Percentiles rank a stretch among this genome's conserved stretches.
phyloP scores from a whole-genome alignment of 2,888 invertebrate species.

The Carabus problematicus region DNA sequence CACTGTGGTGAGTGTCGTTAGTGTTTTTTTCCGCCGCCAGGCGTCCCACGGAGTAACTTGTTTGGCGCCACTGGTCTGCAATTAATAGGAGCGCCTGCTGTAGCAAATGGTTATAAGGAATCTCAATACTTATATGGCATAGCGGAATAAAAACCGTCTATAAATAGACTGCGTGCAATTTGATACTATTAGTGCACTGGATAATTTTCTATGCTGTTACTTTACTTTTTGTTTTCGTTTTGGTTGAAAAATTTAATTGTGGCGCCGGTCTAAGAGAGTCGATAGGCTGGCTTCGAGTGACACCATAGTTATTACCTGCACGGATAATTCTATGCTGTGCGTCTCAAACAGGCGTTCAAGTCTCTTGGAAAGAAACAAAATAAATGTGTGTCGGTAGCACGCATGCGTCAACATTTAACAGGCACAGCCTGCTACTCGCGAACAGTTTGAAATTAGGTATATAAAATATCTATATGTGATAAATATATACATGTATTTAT shows the following conservation, averaged over 20 bases:
- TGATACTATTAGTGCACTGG: slow-evolving; percentile 37
- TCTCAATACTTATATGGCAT: slow-evolving; percentile 24
- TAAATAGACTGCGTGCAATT: slow-evolving; percentile 37
- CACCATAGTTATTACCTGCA: slow-evolving; percentile 34
- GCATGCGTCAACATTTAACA: no score
- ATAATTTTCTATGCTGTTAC: slow-evolving; percentile 40
- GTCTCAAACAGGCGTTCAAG: slow-evolving; percentile 1
- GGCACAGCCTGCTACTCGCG: no score
- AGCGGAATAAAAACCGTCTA: slow-evolving; percentile 38
- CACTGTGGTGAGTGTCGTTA: no score
- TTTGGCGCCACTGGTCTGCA: slow-evolving; percentile 36
- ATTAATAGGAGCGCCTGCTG: slow-evolving; percentile 26
- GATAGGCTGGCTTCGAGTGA: slow-evolving; percentile 32
- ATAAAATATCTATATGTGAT: no score
- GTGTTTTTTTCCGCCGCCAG: neutral
- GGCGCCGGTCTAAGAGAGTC: slow-evolving; percentile 34
- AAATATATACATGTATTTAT: no score
- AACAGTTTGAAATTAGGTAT: no score
- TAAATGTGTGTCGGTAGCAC: no score
- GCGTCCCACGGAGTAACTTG: slow-evolving; percentile 8
- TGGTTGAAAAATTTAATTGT: slow-evolving; percentile 33
- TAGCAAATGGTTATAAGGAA: slow-evolving; percentile 27
- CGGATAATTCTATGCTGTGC: slow-evolving; percentile 17
- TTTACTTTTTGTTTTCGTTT: slow-evolving; percentile 14
- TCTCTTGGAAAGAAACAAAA: no score